Evolutionary conservation across 2,113 vertebrate species (phyloP), one percentile per base, ranked within the genome.

Genomic region (Tenebrosternarchus preto): DNA sequence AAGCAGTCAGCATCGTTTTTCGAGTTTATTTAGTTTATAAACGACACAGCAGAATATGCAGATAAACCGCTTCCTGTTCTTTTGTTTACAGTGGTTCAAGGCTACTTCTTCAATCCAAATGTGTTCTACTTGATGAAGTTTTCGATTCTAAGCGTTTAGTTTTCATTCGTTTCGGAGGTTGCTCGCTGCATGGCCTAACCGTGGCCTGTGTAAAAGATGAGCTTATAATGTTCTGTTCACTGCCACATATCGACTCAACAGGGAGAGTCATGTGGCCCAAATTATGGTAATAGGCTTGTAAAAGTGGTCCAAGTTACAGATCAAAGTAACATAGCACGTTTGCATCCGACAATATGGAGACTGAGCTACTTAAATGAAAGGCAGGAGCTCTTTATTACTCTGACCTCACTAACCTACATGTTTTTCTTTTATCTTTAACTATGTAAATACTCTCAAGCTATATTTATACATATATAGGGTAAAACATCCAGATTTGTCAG

Each of bases 201-300:
- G 60, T 5, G 6, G 55, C 16, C 11, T 29, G 20, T 75, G 33
- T 75, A 25, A 12, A 46, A 24, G 11, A 43, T 61, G 31, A 60
- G 11, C 43, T 50, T 50, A 75, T 61, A 53, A 22, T 22, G 22
- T 3, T 25, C 22, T 46, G 8, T 31, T 82, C 25, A 27, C 68
- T 59, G 22, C 61, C 70, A 46, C 59, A 73, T 56, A 29, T 50
- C 20, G 39, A 73, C 15, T 36, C 22, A 61, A 55, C 61, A 55
- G 61, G 36, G 19, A 36, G 46, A 31, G 56, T 83, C 83, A 86
- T 80, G 61, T 85, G 85, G 72, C 56, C 77, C 81, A 73, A 74
- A 73, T 81, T 86, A 85, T 72, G 22, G 66, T 36, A 66, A 57
- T 57, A 64, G 56, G 60, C 46, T 56, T 68, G 61, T 82, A 43